Conservation (phyloP, 2,113 vertebrate species). For the Neoarius graeffei region DNA sequence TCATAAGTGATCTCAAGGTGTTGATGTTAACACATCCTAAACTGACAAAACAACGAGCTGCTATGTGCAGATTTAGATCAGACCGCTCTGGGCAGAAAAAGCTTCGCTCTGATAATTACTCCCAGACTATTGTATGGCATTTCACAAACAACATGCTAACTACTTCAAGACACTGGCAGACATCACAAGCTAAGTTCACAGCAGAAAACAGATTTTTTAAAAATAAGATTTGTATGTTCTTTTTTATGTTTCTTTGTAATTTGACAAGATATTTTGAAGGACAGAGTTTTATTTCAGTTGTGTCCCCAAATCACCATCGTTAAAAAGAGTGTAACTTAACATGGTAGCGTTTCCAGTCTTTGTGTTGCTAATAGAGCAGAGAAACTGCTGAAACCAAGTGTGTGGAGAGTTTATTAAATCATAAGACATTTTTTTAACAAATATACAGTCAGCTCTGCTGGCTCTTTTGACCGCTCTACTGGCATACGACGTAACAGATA, state of each 20-base stretch:
- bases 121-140: constrained; percentile 39
- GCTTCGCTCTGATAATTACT: constrained; percentile 38
- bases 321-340: neutral
- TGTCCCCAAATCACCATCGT: neutral
- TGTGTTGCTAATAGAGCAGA: neutral
- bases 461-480: no score
- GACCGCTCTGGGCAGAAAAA: constrained; percentile 18
- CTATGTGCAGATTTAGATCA: constrained; percentile 13
- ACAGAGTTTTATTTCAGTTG: neutral
- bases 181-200: neutral
- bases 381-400: neutral
- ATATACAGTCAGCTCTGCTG: neutral
- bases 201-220: neutral
- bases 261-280: neutral
- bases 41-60: neutral
- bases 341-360: neutral
- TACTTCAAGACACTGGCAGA: constrained; percentile 22
- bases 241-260: neutral
- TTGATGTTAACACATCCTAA: constrained; percentile 23
- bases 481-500: no score
- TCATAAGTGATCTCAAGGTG: neutral
- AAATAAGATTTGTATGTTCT: neutral
- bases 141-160: constrained; percentile 37
- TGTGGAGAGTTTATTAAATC: neutral
- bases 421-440: neutral